A percentile compares a stretch with the other conserved stretches of the same genome.
Evolutionary conservation across 1,140 invertebrate genomes (phyloP).

Genomic region (Sinella curviseta): DNA sequence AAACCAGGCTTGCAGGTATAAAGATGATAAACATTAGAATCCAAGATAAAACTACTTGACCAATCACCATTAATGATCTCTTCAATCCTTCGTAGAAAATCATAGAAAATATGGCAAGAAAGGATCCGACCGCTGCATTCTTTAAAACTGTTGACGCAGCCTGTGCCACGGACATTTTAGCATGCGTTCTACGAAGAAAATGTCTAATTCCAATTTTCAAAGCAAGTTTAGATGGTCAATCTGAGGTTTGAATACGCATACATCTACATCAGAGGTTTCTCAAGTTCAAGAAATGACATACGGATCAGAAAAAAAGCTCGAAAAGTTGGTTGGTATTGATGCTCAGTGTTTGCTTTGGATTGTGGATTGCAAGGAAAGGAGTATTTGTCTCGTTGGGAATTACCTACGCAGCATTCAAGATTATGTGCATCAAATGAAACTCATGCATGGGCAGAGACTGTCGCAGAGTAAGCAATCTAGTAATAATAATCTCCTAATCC

Average conservation of each 20-base stretch:
- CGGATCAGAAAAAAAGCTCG: not conserved
- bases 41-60: not conserved
- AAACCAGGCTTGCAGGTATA: not conserved
- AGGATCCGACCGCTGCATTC: not conserved
- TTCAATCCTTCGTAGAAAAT: not conserved
- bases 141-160: not conserved
- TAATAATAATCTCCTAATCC: no score
- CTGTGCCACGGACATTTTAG: not conserved
- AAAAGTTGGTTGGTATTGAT: no score
- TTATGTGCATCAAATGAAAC: no score
- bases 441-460: no score
- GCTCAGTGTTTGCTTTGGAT: no score
- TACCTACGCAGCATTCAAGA: no score
- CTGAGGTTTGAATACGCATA: not conserved
- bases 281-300: not conserved
- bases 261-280: not conserved
- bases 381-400: no score
- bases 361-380: no score
- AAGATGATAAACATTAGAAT: not conserved
- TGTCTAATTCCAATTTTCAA: not conserved
- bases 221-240: not conserved
- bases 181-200: no score
- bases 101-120: not conserved
- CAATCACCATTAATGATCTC: not conserved
- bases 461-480: no score